Evolutionary conservation across 2,888 invertebrate species (phyloP).

Genomic region (Tromatobia lineatoria): DNA sequence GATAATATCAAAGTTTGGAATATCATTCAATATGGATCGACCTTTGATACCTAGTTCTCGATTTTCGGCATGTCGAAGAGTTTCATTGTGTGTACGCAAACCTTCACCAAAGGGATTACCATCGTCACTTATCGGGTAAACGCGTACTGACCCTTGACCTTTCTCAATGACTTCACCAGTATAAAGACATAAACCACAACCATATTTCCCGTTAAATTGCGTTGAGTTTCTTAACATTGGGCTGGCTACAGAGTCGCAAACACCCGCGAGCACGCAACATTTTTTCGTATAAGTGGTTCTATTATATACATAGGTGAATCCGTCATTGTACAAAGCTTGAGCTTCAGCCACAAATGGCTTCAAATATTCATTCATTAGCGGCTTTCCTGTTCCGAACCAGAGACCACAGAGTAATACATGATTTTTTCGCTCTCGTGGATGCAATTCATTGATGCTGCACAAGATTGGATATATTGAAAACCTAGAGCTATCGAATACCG

Average conservation of each 20-base stretch:
- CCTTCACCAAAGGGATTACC: slow-evolving; percentile 49
- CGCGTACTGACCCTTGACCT: slow-evolving; percentile 40
- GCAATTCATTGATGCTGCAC: slow-evolving; percentile 53
- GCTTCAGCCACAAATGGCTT: slow-evolving; percentile 50
- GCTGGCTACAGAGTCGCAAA: slow-evolving; percentile 51
- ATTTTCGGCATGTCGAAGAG: slow-evolving; percentile 5
- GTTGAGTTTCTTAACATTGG: no score
- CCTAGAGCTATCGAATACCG: slow-evolving; percentile 58
- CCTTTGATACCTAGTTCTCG: slow-evolving; percentile 48
- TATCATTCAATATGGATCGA: slow-evolving; percentile 12
- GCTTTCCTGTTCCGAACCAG: slow-evolving; percentile 55
- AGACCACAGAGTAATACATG: slow-evolving; percentile 42
- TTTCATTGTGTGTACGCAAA: slow-evolving; percentile 52
- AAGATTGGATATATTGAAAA: slow-evolving; percentile 47
- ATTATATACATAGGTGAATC: slow-evolving; percentile 37
- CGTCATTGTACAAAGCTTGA: slow-evolving; percentile 28
- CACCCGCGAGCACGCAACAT: slow-evolving; percentile 49
- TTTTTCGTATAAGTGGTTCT: slow-evolving; percentile 37
- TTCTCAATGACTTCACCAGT: slow-evolving; percentile 5
- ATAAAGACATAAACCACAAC: no score
- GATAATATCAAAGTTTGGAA: slow-evolving; percentile 47
- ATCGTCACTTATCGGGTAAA: slow-evolving; percentile 48
- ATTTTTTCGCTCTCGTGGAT: slow-evolving; percentile 7
- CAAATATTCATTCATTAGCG: slow-evolving; percentile 52
- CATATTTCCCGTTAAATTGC: no score